phyloP scores from a whole-genome alignment of 2,113 vertebrate species.

The Thamnophis sirtalis region DNA sequence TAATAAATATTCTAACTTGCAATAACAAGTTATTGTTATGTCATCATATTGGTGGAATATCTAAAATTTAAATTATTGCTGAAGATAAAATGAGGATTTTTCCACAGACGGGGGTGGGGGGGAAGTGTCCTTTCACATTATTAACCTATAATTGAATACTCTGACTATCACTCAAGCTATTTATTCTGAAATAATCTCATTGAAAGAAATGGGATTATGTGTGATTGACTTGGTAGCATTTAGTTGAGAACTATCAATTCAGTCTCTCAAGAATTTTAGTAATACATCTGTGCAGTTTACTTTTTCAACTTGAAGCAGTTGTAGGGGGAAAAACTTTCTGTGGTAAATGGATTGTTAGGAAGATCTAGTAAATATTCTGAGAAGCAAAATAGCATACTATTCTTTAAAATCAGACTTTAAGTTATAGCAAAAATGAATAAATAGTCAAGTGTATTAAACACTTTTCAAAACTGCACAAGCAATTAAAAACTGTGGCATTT shows the following conservation, averaged over 20 bases:
- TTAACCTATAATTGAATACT: not conserved
- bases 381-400: not conserved
- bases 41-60: not conserved
- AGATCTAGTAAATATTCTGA: conserved; percentile 14
- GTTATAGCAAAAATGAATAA: conserved; percentile 9
- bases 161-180: not conserved
- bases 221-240: not conserved
- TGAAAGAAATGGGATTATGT: conserved; percentile 18
- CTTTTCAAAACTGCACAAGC: not conserved
- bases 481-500: conserved; percentile 2
- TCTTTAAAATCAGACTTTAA: not conserved
- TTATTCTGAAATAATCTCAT: conserved; percentile 7
- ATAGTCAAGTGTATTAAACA: conserved; percentile 21
- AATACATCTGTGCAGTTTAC: not conserved
- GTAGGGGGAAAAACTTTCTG: conserved; percentile 2
- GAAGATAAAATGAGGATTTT: not conserved
- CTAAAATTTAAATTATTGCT: not conserved
- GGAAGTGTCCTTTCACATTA: not conserved
- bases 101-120: not conserved
- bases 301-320: conserved; percentile 13
- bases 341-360: conserved; percentile 8
- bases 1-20: not conserved
- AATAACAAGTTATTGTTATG: not conserved
- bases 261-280: not conserved
- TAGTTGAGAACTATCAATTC: not conserved